A percentile compares a stretch with the other conserved stretches of the same genome.
Conservation (phyloP, 2,797 vertebrate species). For the Peromyscus melanophrys region DNA sequence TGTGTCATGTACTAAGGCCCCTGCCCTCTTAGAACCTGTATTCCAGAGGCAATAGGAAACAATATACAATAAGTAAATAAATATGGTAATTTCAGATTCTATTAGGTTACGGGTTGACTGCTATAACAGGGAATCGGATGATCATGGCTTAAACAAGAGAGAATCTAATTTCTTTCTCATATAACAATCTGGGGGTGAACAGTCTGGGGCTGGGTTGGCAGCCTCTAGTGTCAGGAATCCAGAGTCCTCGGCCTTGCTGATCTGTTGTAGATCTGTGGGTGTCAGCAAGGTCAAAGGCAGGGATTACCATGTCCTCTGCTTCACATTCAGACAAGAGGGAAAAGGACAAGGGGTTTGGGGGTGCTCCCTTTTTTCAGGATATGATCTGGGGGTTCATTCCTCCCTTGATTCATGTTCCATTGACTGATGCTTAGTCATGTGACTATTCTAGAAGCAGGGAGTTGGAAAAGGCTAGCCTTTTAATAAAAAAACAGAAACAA, state of each 20-base stretch:
- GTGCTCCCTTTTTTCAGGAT: neutral
- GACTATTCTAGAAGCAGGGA: neutral
- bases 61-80: conserved; percentile 35
- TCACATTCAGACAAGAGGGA: neutral
- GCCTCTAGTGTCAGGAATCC: neutral
- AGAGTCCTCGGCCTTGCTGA: neutral
- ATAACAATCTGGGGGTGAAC: neutral
- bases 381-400: neutral
- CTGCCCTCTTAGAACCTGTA: neutral
- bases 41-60: conserved; percentile 1
- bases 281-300: neutral
- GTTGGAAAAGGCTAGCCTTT: conserved; percentile 56
- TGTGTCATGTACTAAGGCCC: neutral
- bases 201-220: neutral
- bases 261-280: neutral
- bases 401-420: neutral
- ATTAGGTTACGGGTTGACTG: conserved; percentile 13
- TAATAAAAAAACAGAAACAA: neutral
- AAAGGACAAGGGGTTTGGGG: neutral
- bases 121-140: neutral
- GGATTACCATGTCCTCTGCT: neutral
- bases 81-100: conserved; percentile 20
- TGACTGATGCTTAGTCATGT: neutral
- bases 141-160: neutral
- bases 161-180: conserved; percentile 46